Evolutionary conservation across 2,113 vertebrate genomes (phyloP).

Genomic region (Nyctereutes procyonoides): DNA sequence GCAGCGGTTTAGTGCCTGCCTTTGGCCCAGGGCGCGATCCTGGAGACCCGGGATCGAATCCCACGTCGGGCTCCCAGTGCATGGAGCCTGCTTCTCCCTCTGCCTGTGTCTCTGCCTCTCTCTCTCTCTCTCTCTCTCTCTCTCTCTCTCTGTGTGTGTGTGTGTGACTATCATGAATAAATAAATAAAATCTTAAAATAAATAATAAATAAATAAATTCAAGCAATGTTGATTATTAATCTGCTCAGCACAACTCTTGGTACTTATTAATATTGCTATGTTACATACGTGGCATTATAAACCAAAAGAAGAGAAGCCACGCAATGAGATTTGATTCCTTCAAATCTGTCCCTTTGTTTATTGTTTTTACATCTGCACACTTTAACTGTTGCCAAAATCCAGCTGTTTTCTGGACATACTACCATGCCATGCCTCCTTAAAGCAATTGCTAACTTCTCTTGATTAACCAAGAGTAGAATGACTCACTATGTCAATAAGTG

Average conservation of each 20-base stretch:
- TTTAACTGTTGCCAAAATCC: background rate
- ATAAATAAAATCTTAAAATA: too few species aligned
- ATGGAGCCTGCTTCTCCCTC: too few species aligned
- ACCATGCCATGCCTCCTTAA: background rate
- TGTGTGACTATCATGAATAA: too few species aligned
- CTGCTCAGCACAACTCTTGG: background rate
- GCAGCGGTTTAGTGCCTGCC: too few species aligned
- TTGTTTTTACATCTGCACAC: background rate
- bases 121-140: too few species aligned
- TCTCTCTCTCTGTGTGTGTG: too few species aligned
- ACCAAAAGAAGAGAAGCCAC: background rate
- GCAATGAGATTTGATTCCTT: background rate
- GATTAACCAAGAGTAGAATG: slow-evolving; percentile 11
- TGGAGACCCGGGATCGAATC: too few species aligned
- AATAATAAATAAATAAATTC: too few species aligned
- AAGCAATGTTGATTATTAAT: background rate
- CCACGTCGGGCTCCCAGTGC: too few species aligned
- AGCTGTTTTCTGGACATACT: background rate
- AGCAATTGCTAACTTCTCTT: background rate
- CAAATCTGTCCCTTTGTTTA: background rate
- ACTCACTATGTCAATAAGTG: background rate
- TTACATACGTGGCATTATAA: background rate
- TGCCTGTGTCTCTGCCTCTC: too few species aligned
- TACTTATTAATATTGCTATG: background rate
- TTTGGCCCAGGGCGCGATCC: too few species aligned